Base-by-base conservation (phyloP, 1,140 invertebrate species). In the Dysdera silvatica region DNA sequence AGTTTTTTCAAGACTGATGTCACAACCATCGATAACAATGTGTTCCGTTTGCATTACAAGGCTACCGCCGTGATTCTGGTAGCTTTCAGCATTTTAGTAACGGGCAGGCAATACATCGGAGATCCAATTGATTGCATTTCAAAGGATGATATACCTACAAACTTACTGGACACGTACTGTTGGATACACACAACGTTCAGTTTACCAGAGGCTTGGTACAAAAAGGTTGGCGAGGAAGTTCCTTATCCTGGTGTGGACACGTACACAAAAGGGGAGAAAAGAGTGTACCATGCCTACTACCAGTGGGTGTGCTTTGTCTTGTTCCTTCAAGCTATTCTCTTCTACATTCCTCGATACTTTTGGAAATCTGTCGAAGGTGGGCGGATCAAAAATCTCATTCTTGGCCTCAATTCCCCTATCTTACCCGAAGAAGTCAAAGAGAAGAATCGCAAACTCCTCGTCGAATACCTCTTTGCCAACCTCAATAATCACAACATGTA, bases 51-150 rank as follows among this genome's bases (percentile, higher is more conserved):
- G 61, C 91, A 95, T 75, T 95, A 95, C 80, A 91, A 89, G 68
- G 85, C 94, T 67, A 95, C 91, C 41, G 88, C 95, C 61, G 87
- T 94, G 77, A 82, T 94, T 62, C 79, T 95, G 57, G 85, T 95
- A 70, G 86, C 90, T 57, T 95, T 94, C 79, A 91, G 88, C 67
- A 77, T 96, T 68, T 91, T 96, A 65, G 91, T 98, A 66, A 97
- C 92, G n/a, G 95, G 93, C 48, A 81, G 93, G 65, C 70, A 71
- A 40, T 71, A 71, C 49, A 69, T 72, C 47, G 71, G 71, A 48
- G 70, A 73, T 49, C 72, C 72, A 20, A 73, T 73, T 40, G 72
- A 69, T 32, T 73, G 72, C 62, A 69, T 73, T 23, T 65, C 66
- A n/a, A 62, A 66, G 28, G 69, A 69, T 43, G 65, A 67, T 40